These are phyloP conservation scores for Cydia fagiglandana DNA, from an alignment of 1,140 invertebrate genomes.

Conservation along the genomic window DNA sequence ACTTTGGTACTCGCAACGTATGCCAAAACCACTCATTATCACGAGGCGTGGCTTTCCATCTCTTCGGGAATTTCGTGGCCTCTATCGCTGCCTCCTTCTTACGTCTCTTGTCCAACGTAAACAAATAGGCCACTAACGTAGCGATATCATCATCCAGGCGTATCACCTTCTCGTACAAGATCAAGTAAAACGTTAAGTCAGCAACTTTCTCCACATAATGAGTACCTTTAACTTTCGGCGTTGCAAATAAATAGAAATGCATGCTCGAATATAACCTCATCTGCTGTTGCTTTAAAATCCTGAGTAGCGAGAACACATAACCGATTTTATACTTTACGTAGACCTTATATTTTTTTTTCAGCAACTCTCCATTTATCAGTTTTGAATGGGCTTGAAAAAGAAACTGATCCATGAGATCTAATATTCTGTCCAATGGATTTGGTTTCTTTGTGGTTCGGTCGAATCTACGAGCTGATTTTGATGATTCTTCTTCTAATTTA, in stretches of 20 bases:
- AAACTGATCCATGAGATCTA: constrained; percentile 49
- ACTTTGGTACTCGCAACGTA: neutral
- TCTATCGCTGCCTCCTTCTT: neutral
- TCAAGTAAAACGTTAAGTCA: constrained; percentile 36
- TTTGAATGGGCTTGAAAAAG: constrained; percentile 48
- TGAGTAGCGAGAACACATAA: constrained; percentile 48
- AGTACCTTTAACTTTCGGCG: constrained; percentile 4
- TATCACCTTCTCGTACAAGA: constrained; percentile 48
- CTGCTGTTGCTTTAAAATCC: constrained; percentile 49
- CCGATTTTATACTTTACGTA: constrained; percentile 45
- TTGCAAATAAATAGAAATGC: neutral
- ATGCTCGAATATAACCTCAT: constrained; percentile 40
- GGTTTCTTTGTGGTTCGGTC: neutral
- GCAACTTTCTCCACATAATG: neutral
- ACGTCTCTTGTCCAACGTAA: constrained; percentile 27
- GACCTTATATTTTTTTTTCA: constrained; percentile 45
- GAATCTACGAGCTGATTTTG: neutral
- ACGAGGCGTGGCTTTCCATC: neutral
- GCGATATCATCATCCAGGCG: constrained; percentile 51
- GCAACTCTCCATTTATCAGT: constrained; percentile 42
- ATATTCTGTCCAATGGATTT: constrained; percentile 31
- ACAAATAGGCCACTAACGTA: constrained; percentile 44
- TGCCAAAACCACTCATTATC: too few species aligned
- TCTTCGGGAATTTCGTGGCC: neutral
- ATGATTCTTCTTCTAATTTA: neutral